These are phyloP conservation scores for Phoenoteleia sp. DNA, from an alignment of 2,888 invertebrate genomes.

Conservation along the genomic window DNA sequence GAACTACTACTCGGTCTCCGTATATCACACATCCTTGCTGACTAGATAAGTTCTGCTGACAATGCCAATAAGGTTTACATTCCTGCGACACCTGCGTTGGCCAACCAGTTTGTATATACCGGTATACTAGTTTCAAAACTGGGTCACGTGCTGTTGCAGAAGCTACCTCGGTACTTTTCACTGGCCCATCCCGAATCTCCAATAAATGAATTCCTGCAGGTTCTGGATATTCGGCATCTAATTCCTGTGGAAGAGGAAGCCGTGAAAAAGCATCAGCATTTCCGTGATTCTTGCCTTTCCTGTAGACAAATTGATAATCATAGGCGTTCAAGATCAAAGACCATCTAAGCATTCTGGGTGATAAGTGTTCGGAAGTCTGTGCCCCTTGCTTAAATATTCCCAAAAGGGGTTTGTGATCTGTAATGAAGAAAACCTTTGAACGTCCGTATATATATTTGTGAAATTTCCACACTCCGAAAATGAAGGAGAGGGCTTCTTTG, in stretches of 20 bases:
- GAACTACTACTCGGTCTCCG: conserved; percentile 5
- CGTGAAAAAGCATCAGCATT: conserved; percentile 28
- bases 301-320: conserved; percentile 25
- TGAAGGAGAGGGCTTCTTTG: conserved; percentile 73
- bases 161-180: background rate
- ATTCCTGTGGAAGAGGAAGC: conserved; percentile 80
- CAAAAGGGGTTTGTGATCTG: conserved; percentile 82
- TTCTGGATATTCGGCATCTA: background rate
- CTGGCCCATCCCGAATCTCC: background rate
- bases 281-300: background rate
- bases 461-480: conserved; percentile 74
- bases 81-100: background rate
- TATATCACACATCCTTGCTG: background rate
- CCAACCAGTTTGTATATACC: too few species aligned
- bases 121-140: too few species aligned
- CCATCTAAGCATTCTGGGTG: conserved; percentile 43
- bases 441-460: conserved; percentile 75
- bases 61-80: background rate
- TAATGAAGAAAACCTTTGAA: conserved; percentile 78
- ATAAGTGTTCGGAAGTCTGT: conserved; percentile 30
- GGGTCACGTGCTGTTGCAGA: background rate
- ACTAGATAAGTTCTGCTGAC: too few species aligned
- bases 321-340: conserved; percentile 15
- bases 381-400: conserved; percentile 32
- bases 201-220: conserved; percentile 13